phyloP scores from a whole-genome alignment of 1,140 invertebrate genomes.

The Pogonus chalceus region DNA sequence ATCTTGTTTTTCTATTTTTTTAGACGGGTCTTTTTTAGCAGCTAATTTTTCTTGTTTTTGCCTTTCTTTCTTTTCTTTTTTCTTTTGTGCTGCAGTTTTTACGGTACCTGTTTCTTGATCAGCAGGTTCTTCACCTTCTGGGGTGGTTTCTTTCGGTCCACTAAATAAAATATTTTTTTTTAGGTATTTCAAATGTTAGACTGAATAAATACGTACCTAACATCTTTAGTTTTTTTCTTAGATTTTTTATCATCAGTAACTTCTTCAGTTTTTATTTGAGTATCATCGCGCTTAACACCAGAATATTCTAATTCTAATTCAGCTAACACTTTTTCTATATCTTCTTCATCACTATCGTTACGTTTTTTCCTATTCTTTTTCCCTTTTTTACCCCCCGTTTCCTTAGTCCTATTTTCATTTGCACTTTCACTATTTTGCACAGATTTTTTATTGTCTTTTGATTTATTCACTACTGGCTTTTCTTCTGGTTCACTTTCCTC shows the following conservation, averaged over 20 bases:
- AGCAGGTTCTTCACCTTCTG: constrained; percentile 39
- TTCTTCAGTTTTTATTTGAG: constrained; percentile 2
- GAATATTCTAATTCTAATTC: constrained; percentile 70
- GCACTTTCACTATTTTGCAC: constrained; percentile 38
- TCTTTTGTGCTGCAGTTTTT: constrained; percentile 75
- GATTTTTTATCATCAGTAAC: constrained; percentile 14
- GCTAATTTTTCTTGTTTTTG: constrained; percentile 66
- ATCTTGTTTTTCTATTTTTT: constrained; percentile 23
- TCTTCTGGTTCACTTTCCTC: constrained; percentile 36
- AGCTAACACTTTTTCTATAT: constrained; percentile 73
- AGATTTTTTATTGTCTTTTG: constrained; percentile 44
- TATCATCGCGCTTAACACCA: constrained; percentile 40
- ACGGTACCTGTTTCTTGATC: constrained; percentile 51
- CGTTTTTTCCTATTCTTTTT: constrained; percentile 63
- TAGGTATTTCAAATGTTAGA: neutral
- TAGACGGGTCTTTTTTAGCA: constrained; percentile 45
- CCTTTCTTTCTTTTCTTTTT: constrained; percentile 77
- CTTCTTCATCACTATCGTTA: constrained; percentile 72
- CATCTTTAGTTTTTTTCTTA: constrained; percentile 27
- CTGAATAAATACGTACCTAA: constrained; percentile 1
- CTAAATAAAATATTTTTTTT: neutral
- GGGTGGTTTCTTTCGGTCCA: constrained; percentile 26
- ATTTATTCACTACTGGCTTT: constrained; percentile 37
- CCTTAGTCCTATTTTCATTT: constrained; percentile 42
- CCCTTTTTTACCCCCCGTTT: constrained; percentile 48